A percentile compares a stretch with the other conserved stretches of the same genome.
phyloP scores from a whole-genome alignment of 2,113 vertebrate species.

The Ptychochromis oligacanthus region DNA sequence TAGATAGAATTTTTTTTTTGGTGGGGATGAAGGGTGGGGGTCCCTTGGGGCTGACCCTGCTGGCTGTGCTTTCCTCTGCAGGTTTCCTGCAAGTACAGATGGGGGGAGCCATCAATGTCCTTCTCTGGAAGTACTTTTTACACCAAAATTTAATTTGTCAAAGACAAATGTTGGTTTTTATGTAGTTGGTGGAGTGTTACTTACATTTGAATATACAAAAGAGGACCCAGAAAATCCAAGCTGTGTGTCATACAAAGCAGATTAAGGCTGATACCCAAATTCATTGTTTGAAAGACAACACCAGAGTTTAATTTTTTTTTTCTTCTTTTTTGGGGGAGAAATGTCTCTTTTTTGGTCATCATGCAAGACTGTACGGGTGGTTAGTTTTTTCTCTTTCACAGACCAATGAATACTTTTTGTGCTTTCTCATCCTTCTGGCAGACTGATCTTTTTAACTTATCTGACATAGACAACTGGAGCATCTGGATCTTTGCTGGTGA shows the following conservation, averaged over 20 bases:
- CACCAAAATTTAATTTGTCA: too few species aligned
- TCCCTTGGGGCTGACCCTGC: too few species aligned
- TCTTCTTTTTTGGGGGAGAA: too few species aligned
- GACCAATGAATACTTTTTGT: too few species aligned
- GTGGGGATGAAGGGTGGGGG: too few species aligned
- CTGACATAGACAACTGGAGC: not conserved
- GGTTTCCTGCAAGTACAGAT: not conserved
- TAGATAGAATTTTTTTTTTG: too few species aligned
- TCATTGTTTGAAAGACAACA: too few species aligned
- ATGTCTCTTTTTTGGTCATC: not conserved
- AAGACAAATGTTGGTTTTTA: too few species aligned
- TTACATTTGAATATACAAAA: not conserved
- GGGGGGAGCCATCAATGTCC: not conserved
- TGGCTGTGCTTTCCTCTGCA: not conserved
- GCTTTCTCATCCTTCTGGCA: not conserved
- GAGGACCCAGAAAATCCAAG: not conserved
- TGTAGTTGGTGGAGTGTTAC: not conserved
- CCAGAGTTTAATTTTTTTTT: too few species aligned
- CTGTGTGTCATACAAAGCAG: accelerated
- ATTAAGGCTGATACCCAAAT: too few species aligned
- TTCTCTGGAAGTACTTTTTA: too few species aligned
- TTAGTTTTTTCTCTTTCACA: not conserved
- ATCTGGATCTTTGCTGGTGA: not conserved
- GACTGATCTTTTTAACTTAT: not conserved
- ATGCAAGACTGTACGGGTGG: not conserved